Base-by-base conservation (phyloP, 2,113 vertebrate genomes). In the Platysternon megacephalum region DNA sequence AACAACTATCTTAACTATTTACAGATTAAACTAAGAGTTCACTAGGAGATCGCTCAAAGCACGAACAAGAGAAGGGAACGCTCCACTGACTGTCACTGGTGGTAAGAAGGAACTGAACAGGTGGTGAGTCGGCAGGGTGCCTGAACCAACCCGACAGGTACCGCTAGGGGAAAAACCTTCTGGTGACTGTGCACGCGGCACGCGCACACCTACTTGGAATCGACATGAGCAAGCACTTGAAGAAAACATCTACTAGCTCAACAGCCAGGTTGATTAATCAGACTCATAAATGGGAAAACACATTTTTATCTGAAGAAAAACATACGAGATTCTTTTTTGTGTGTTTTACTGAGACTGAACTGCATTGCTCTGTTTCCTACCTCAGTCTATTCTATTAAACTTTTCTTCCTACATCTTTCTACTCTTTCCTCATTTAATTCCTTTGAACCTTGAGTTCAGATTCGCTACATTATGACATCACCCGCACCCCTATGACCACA, bases 401-500 rank as follows among this genome's bases (percentile, higher is more conserved):
- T 44, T 28, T 76, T 76, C n/a, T 42, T 76, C 72, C 21, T 32
- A 9, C 42, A 39, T 42, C 21, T n/a, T 46, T 32, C 26, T 72
- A 3, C n/a, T 44, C 5, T 24, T 68, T 32, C 39, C 82, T 76
- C 56, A 22, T 79, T 82, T 95, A 28, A 29, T n/a, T 6, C 51
- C 51, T 65, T 76, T 72, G 7, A 58, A 3, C 8, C n/a, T 1
- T 1, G 0, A 52, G 35, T 93, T 81, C 52, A 24, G 52, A 44
- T 55, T 55, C 16, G 91, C 46, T n/a, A 65, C 51, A 44, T 82
- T 88, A 53, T 51, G 56, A 32, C 79, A 65, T 1, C 28, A 6
- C 1, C 29, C 21, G 1, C 29, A 74, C 86, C 0, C 0, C 42
- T 35, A 44, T 82, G 29, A 22, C 17, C 76, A 78, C 0, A 0